A percentile compares a stretch with the other conserved stretches of the same genome.
Conservation (phyloP, 1,140 invertebrate species). For the Lordiphosa stackelbergi region DNA sequence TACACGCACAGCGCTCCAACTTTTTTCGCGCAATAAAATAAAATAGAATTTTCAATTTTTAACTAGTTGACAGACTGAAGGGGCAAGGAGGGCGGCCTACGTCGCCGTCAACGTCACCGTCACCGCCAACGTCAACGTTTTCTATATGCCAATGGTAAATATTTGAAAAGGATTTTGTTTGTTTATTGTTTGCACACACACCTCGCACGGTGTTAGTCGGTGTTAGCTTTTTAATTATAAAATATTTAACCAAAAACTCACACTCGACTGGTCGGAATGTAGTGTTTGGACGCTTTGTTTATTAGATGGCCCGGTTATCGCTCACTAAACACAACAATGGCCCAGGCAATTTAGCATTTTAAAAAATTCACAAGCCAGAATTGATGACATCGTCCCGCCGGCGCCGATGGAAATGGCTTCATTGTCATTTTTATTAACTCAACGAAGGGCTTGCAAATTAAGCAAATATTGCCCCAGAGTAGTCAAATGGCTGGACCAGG, state of each 20-base stretch:
- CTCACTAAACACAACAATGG: conserved; percentile 73
- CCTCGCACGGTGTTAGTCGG: conserved; percentile 74
- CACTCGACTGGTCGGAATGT: conserved; percentile 49
- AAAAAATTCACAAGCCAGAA: conserved; percentile 69
- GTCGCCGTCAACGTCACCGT: conserved; percentile 24
- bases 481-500: conserved; percentile 50
- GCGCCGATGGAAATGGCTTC: conserved; percentile 40
- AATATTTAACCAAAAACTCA: conserved; percentile 77
- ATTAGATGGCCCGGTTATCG: conserved; percentile 40
- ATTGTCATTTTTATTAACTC: conserved; percentile 74
- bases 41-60: conserved; percentile 62
- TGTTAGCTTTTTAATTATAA: conserved; percentile 77
- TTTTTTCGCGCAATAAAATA: conserved; percentile 46
- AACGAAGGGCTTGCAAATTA: conserved; percentile 60
- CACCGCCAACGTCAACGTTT: conserved; percentile 30
- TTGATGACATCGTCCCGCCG: conserved; percentile 51
- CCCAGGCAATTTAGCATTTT: conserved; percentile 66
- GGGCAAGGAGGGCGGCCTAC: conserved; percentile 13
- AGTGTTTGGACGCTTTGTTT: background rate
- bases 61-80: conserved; percentile 26
- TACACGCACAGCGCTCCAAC: conserved; percentile 16
- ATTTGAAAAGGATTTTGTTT: conserved; percentile 77
- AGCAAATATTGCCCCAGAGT: conserved; percentile 66
- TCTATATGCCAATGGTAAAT: conserved; percentile 75
- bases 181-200: conserved; percentile 77